phyloP scores from a whole-genome alignment of 2,113 vertebrate genomes.

The Lamprotornis superbus region DNA sequence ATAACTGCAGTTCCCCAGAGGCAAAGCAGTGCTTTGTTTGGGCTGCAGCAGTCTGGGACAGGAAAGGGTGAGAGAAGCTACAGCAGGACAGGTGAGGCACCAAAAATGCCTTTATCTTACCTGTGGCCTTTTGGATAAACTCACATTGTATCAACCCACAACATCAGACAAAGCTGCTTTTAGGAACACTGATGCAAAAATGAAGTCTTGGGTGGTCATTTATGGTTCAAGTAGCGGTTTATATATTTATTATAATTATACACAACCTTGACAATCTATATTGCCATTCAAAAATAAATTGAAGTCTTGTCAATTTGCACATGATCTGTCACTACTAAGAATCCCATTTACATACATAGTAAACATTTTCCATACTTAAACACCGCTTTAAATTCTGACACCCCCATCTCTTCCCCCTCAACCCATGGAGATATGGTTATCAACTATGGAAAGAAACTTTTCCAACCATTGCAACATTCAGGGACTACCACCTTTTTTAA shows the following conservation, averaged over 20 bases:
- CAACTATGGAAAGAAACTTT: not conserved
- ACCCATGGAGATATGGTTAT: not conserved
- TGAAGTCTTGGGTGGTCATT: not conserved
- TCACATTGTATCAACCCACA: accelerated
- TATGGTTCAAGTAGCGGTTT: conserved; percentile 50
- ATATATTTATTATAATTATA: conserved; percentile 73
- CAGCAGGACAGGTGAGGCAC: not conserved
- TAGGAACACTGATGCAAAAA: not conserved
- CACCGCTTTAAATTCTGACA: conserved; percentile 18
- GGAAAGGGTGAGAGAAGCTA: not conserved
- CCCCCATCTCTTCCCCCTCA: not conserved
- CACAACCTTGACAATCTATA: conserved; percentile 56
- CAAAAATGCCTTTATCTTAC: not conserved
- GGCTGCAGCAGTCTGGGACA: not conserved
- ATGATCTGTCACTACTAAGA: conserved; percentile 48
- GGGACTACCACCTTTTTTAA: not conserved
- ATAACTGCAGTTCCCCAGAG: not conserved
- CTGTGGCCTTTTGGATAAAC: not conserved
- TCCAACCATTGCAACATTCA: conserved; percentile 18
- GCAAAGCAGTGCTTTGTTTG: not conserved
- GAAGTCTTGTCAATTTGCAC: conserved; percentile 57
- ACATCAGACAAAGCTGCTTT: not conserved
- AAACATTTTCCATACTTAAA: conserved; percentile 60
- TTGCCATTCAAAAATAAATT: conserved; percentile 67
- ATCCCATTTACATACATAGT: conserved; percentile 54